phyloP scores from a whole-genome alignment of 2,113 vertebrate genomes.

The Mesitornis unicolor region DNA sequence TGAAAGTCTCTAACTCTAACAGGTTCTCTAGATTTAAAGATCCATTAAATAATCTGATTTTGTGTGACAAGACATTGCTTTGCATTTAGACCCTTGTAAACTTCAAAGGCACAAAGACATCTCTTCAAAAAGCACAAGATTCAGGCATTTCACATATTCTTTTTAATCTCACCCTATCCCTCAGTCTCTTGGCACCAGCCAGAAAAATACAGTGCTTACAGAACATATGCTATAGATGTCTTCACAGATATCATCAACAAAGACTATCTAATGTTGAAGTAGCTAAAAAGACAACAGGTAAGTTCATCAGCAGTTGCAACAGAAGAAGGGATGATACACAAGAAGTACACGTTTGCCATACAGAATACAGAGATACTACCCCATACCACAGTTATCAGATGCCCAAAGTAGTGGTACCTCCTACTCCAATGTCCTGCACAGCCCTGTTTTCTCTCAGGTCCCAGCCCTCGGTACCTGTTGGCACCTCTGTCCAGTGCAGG shows the following conservation, averaged over 20 bases:
- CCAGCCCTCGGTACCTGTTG: background rate
- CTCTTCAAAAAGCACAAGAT: slow-evolving; percentile 17
- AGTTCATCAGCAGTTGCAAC: background rate
- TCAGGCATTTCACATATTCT: slow-evolving; percentile 12
- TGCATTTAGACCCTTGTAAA: background rate
- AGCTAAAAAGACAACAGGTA: background rate
- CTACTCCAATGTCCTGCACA: background rate
- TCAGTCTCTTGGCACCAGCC: background rate
- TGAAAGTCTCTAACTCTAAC: background rate
- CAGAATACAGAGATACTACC: background rate
- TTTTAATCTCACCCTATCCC: slow-evolving; percentile 1
- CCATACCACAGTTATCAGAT: fast-evolving
- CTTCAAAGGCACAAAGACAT: slow-evolving; percentile 5
- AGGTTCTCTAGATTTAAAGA: background rate
- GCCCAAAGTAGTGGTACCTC: background rate
- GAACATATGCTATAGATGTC: background rate
- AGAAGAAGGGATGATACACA: background rate
- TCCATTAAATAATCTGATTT: background rate
- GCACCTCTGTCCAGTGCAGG: background rate
- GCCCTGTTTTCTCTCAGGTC: background rate
- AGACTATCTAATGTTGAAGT: background rate
- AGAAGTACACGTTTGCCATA: background rate
- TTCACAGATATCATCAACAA: background rate
- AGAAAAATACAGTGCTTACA: background rate
- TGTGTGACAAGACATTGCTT: background rate